Evolutionary conservation across 2,113 vertebrate species (phyloP).

Genomic region (Pontoporia blainvillei): DNA sequence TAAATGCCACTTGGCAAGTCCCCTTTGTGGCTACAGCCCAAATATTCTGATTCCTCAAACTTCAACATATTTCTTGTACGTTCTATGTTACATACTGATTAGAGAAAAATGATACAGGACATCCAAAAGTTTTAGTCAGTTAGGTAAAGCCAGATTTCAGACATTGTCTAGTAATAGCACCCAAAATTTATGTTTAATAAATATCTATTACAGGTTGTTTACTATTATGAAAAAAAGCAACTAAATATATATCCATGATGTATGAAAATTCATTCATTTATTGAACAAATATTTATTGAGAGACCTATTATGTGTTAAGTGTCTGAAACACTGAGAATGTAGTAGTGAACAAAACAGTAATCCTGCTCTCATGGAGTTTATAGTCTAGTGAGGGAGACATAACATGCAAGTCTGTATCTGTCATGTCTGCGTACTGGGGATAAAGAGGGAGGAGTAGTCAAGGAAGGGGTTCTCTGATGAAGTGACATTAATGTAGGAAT

Average conservation of each 20-base stretch:
- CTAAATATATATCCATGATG: not conserved
- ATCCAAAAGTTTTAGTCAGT: not conserved
- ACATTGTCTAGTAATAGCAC: not conserved
- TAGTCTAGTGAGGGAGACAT: not conserved
- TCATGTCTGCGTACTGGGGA: too few relatives aligned
- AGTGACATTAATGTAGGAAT: not conserved
- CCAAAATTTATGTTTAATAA: not conserved
- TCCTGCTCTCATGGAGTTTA: not conserved
- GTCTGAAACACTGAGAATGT: not conserved
- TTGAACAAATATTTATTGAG: not conserved
- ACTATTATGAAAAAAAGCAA: not conserved
- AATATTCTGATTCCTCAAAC: not conserved
- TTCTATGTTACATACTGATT: not conserved
- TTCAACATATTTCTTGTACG: not conserved
- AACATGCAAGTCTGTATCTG: not conserved
- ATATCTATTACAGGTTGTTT: not conserved
- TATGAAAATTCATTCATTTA: not conserved
- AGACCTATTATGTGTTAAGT: not conserved
- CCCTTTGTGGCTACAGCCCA: not conserved
- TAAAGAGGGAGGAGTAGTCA: too few relatives aligned
- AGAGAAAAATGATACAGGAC: not conserved
- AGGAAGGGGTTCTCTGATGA: not conserved
- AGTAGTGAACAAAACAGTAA: not conserved
- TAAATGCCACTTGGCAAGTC: not conserved
- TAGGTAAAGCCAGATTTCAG: not conserved